These are phyloP conservation scores for Craterocephalus amniculus DNA, from an alignment of 2,797 vertebrate species.

Conservation along the genomic window DNA sequence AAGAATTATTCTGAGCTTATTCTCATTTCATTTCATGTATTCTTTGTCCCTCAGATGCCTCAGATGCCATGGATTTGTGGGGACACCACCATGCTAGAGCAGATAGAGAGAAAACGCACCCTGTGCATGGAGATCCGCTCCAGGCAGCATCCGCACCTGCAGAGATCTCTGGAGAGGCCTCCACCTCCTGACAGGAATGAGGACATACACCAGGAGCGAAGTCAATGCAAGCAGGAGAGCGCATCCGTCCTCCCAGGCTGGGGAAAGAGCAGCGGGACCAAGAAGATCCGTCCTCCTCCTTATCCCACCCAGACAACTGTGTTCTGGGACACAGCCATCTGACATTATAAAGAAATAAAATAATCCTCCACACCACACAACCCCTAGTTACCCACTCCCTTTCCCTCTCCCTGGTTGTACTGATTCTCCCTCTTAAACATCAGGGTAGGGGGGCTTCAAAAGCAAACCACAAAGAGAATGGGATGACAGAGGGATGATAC, in stretches of 20 bases:
- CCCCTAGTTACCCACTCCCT: slow-evolving; percentile 45
- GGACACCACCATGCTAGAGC: slow-evolving; percentile 97
- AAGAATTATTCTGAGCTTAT: slow-evolving; percentile 6
- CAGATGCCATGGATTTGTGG: slow-evolving; percentile 97
- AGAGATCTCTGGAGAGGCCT: slow-evolving; percentile 68
- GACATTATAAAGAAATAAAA: slow-evolving; percentile 64
- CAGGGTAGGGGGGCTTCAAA: slow-evolving; percentile 27
- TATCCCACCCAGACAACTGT: slow-evolving; percentile 95
- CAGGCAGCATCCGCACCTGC: slow-evolving; percentile 83
- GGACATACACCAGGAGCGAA: slow-evolving; percentile 86
- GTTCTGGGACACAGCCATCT: slow-evolving; percentile 99
- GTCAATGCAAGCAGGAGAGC: slow-evolving; percentile 94
- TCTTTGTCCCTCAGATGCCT: slow-evolving; percentile 83
- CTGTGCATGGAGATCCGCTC: slow-evolving; percentile 97
- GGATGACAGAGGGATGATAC: slow-evolving; percentile 54
- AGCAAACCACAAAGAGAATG: slow-evolving; percentile 61
- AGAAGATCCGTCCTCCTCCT: slow-evolving; percentile 95
- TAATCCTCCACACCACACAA: slow-evolving; percentile 54
- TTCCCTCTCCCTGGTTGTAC: slow-evolving; percentile 48
- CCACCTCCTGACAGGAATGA: slow-evolving; percentile 76
- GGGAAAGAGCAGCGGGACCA: slow-evolving; percentile 90
- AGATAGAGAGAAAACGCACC: slow-evolving; percentile 97
- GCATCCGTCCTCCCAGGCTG: slow-evolving; percentile 88
- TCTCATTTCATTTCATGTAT: slow-evolving; percentile 1
- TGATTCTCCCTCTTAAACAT: slow-evolving; percentile 57